A percentile compares a stretch with the other conserved stretches of the same genome.
Evolutionary conservation across 2,888 invertebrate genomes (phyloP).

Genomic region (Pecten maximus): DNA sequence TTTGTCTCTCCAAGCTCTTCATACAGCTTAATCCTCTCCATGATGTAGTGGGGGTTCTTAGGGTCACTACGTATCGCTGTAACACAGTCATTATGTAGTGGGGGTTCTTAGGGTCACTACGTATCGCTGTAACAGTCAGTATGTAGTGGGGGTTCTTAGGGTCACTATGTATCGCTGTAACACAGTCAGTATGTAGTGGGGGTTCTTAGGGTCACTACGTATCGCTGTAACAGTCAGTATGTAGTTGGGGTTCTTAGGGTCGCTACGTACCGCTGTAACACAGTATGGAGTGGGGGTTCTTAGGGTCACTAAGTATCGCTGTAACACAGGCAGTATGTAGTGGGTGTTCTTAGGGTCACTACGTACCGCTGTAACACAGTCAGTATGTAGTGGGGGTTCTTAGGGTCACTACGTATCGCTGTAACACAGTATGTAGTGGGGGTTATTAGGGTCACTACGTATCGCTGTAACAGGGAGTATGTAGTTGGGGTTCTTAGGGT

Average conservation of each 20-base stretch:
- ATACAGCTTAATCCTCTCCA: constrained; percentile 89
- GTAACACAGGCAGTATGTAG: constrained; percentile 85
- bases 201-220: too few species aligned
- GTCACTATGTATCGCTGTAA: too few species aligned
- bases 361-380: constrained; percentile 88
- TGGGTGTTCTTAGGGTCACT: constrained; percentile 88
- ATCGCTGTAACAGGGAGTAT: constrained; percentile 88
- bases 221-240: too few species aligned
- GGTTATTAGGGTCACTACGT: constrained; percentile 88
- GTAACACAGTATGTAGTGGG: constrained; percentile 86
- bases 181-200: too few species aligned
- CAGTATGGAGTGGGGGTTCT: constrained; percentile 88
- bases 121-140: constrained; percentile 87
- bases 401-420: constrained; percentile 89
- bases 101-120: constrained; percentile 88
- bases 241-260: constrained; percentile 88
- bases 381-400: constrained; percentile 88
- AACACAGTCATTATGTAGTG: constrained; percentile 86
- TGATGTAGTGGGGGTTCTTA: constrained; percentile 88
- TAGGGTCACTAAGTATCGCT: constrained; percentile 89
- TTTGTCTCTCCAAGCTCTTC: constrained; percentile 86
- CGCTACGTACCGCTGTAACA: constrained; percentile 87
- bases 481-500: constrained; percentile 88
- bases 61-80: constrained; percentile 89
- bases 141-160: too few species aligned